Conservation (phyloP, 2,113 vertebrate species). For the Pseudolaguvia tuberculata region DNA sequence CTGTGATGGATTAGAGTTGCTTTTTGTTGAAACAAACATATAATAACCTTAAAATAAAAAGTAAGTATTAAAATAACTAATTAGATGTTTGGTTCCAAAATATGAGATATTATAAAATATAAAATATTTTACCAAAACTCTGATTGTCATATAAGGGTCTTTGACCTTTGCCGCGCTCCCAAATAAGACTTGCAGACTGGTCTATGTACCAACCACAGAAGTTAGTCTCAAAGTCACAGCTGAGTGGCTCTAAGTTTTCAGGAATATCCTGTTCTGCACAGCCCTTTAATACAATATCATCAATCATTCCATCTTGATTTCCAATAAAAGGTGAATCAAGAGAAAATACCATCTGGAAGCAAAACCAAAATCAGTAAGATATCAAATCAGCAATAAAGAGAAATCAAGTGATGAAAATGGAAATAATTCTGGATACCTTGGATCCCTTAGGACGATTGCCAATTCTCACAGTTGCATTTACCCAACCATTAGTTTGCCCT, state of each 20-base stretch:
- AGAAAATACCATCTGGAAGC: slow-evolving; percentile 58
- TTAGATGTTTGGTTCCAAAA: background rate
- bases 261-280: slow-evolving; percentile 63
- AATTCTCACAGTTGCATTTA: slow-evolving; percentile 56
- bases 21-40: slow-evolving; percentile 50
- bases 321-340: fast-evolving
- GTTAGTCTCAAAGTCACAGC: slow-evolving; percentile 67
- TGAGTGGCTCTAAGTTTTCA: slow-evolving; percentile 56
- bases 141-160: background rate
- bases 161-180: slow-evolving; percentile 42
- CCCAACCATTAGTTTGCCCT: slow-evolving; percentile 54
- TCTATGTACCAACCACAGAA: slow-evolving; percentile 68
- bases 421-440: slow-evolving; percentile 56
- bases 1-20: slow-evolving; percentile 16
- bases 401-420: background rate
- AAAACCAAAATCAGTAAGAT: background rate
- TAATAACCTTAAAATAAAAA: slow-evolving; percentile 54
- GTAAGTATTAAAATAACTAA: background rate
- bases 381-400: background rate
- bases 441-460: slow-evolving; percentile 64
- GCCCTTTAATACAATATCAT: slow-evolving; percentile 61
- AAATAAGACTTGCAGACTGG: slow-evolving; percentile 53
- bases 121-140: slow-evolving; percentile 51
- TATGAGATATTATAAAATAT: background rate
- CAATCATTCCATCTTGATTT: slow-evolving; percentile 58